phyloP scores from a whole-genome alignment of 2,113 vertebrate species.

The Shinisaurus crocodilurus region DNA sequence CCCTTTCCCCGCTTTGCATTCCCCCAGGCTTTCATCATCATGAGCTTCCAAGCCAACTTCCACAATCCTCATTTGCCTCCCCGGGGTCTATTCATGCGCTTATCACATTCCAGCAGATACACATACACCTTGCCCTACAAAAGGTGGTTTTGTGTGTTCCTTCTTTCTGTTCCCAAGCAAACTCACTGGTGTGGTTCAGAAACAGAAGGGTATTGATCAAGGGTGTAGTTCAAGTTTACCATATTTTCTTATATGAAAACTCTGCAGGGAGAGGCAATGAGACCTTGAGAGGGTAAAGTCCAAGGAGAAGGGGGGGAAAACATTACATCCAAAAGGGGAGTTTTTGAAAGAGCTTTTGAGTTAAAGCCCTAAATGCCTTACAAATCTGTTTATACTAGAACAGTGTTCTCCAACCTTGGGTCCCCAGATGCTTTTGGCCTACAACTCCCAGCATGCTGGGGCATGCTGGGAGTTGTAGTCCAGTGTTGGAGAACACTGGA shows the following conservation, averaged over 20 bases:
- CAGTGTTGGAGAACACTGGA: too few species aligned
- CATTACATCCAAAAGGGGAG: fast-evolving
- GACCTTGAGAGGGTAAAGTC: not conserved
- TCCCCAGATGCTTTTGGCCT: too few species aligned
- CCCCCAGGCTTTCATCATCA: constrained; percentile 50
- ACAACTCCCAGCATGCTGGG: too few species aligned
- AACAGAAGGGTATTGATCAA: constrained; percentile 23
- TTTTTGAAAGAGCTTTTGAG: fast-evolving
- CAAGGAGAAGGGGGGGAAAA: not conserved
- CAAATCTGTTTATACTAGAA: constrained; percentile 8
- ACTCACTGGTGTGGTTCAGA: constrained; percentile 61
- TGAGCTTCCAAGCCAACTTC: constrained; percentile 69
- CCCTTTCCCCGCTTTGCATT: constrained; percentile 14
- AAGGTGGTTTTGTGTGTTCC: not conserved
- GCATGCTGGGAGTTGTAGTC: too few species aligned
- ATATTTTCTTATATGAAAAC: fast-evolving
- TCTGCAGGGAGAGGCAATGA: not conserved
- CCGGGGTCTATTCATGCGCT: constrained; percentile 49
- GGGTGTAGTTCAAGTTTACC: constrained; percentile 13
- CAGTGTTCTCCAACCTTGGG: too few species aligned
- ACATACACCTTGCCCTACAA: fast-evolving
- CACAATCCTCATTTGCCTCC: constrained; percentile 66
- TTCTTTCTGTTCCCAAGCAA: constrained; percentile 43
- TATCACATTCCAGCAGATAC: constrained; percentile 56
- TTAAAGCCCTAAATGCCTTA: not conserved